Conservation (phyloP, 92 coral and sea anemone genomes). For the Scolanthus callimorphus region DNA sequence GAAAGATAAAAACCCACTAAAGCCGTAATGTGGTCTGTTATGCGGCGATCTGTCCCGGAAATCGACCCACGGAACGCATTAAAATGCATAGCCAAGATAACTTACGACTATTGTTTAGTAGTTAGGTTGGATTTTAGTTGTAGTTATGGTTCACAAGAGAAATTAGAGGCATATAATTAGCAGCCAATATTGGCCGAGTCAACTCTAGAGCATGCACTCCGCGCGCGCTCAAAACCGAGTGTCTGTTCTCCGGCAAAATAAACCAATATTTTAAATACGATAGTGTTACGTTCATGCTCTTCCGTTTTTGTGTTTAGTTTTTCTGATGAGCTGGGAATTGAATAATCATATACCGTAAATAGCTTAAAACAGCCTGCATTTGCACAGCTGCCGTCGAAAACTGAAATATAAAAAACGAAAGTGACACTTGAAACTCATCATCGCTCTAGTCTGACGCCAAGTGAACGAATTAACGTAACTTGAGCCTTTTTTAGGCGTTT, state of each 20-base stretch:
- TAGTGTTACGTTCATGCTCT: no score
- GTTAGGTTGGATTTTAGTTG: no score
- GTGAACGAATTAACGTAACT: no score
- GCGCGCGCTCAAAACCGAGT: neutral
- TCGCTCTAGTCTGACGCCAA: no score
- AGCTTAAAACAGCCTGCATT: constrained; percentile 4
- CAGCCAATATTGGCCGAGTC: neutral
- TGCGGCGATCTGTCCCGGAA: constrained; percentile 5
- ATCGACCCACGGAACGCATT: neutral
- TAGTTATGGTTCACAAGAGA: no score
- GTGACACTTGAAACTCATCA: no score
- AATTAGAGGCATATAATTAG: neutral
- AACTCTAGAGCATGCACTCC: neutral
- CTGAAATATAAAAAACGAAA: neutral
- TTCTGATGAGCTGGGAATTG: constrained; percentile 2
- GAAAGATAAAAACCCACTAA: neutral
- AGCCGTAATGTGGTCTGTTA: neutral
- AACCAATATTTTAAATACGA: neutral
- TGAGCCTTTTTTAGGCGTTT: no score
- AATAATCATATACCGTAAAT: constrained; percentile 1
- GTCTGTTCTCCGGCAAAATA: neutral
- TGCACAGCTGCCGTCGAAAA: constrained; percentile 1
- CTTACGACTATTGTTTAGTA: constrained; percentile 11
- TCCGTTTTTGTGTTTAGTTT: no score
- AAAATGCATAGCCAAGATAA: constrained; percentile 6